phyloP scores from a whole-genome alignment of 53 echinoderm and acorn worm species.

The Paracentrotus lividus region DNA sequence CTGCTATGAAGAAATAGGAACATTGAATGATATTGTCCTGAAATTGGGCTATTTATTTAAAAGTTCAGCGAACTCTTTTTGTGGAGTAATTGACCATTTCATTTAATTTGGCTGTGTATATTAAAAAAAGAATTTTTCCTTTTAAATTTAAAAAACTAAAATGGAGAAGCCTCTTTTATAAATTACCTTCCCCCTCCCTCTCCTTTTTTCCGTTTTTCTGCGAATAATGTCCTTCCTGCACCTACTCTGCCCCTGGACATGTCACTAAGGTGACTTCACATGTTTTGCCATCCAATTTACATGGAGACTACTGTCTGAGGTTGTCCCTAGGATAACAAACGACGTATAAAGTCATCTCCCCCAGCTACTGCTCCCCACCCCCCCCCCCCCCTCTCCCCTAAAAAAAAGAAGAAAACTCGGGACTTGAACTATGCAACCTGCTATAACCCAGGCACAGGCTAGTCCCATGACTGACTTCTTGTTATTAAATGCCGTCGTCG shows the following conservation, averaged over 20 bases:
- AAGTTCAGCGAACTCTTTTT: too few relatives aligned
- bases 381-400: not conserved
- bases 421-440: conserved; percentile 7
- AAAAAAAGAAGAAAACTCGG: not conserved
- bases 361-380: too few relatives aligned
- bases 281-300: conserved; percentile 49
- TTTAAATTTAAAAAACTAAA: not conserved
- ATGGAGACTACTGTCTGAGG: conserved; percentile 42
- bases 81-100: too few relatives aligned
- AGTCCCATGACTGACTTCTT: conserved; percentile 5
- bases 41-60: too few relatives aligned
- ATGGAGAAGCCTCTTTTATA: not conserved
- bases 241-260: not conserved
- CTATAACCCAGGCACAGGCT: not conserved
- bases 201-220: too few relatives aligned
- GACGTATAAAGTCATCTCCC: not conserved
- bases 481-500: conserved; percentile 61
- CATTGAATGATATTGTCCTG: too few relatives aligned
- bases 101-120: too few relatives aligned
- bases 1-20: too few relatives aligned
- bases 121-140: too few relatives aligned
- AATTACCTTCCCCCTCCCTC: not conserved
- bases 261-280: conserved; percentile 22
- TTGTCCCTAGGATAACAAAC: not conserved
- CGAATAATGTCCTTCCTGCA: not conserved